Evolutionary conservation across 2,888 invertebrate genomes (phyloP).

Genomic region (Automeris io): DNA sequence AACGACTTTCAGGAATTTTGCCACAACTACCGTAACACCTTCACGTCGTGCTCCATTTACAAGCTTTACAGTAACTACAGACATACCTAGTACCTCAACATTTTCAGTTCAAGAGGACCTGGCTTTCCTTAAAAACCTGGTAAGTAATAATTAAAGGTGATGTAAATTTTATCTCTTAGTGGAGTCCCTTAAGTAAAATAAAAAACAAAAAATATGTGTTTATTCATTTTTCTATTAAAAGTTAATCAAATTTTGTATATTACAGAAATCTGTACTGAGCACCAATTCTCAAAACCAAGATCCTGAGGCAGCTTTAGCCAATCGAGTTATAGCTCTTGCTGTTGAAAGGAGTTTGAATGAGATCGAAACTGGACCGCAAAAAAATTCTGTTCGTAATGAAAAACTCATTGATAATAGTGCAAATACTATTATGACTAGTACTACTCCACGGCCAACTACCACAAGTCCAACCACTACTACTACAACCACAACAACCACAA

Average conservation of each 20-base stretch:
- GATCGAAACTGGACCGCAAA: conserved; percentile 46
- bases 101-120: conserved; percentile 76
- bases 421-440: conserved; percentile 29
- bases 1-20: conserved; percentile 31
- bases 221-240: neutral
- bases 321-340: conserved; percentile 73
- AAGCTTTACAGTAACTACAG: conserved; percentile 48
- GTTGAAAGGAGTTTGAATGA: conserved; percentile 69
- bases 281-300: conserved; percentile 53
- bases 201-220: no score
- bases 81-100: conserved; percentile 62
- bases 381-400: conserved; percentile 39
- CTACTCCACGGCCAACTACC: conserved; percentile 38
- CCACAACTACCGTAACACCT: conserved; percentile 26
- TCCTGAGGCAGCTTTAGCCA: conserved; percentile 67
- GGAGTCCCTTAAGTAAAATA: no score
- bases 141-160: conserved; percentile 33
- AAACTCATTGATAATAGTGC: conserved; percentile 40
- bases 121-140: conserved; percentile 78
- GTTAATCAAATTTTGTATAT: conserved; percentile 15
- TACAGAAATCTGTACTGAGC: conserved; percentile 66
- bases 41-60: conserved; percentile 34
- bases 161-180: neutral
- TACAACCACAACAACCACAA: conserved; percentile 36
- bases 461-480: conserved; percentile 41